Conservation (phyloP, 2,113 vertebrate genomes). For the Burhinus oedicnemus region DNA sequence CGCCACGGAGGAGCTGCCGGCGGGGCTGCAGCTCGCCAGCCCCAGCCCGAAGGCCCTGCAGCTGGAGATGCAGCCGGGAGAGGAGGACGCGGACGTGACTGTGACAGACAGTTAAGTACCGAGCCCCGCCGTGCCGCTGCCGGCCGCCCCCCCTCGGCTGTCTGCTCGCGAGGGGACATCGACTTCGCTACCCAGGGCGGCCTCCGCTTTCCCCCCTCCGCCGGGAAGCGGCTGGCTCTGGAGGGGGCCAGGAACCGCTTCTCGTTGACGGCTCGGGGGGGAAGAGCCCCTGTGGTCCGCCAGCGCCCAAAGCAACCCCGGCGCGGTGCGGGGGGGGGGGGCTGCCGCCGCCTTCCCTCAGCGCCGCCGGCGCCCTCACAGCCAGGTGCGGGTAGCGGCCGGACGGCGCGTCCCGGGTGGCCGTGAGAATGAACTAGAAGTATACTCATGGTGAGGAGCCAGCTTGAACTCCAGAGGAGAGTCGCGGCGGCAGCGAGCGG, state of each 20-base stretch:
- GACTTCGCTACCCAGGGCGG: too few relatives aligned
- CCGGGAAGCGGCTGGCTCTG: not conserved
- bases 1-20: not conserved
- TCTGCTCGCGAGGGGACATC: too few relatives aligned
- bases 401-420: not conserved
- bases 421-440: accelerated
- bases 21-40: not conserved
- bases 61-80: not conserved
- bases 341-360: not conserved
- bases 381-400: not conserved
- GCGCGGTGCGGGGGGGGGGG: not conserved
- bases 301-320: not conserved
- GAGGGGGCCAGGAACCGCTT: too few relatives aligned
- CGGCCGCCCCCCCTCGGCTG: too few relatives aligned
- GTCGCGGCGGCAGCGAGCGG: too few relatives aligned
- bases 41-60: not conserved
- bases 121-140: not conserved
- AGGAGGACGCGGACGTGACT: not conserved
- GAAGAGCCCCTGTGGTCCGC: too few relatives aligned
- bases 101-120: conserved; percentile 30
- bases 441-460: not conserved
- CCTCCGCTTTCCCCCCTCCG: not conserved
- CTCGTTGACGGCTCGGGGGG: not conserved
- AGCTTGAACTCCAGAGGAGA: accelerated
- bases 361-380: too few relatives aligned